Evolutionary conservation across 2,888 invertebrate species (phyloP).

Genomic region (Dyspetes luteomarginatus): DNA sequence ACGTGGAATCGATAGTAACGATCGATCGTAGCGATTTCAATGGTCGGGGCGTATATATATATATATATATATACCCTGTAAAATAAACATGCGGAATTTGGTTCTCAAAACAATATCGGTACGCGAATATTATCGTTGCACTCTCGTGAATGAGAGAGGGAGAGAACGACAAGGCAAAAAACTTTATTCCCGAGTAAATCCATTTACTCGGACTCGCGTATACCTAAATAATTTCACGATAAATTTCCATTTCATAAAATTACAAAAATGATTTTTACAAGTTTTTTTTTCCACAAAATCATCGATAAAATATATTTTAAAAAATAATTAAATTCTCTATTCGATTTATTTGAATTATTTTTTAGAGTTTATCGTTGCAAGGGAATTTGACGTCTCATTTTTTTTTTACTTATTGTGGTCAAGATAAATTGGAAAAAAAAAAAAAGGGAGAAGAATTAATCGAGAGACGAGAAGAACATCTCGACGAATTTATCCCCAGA

Average conservation of each 20-base stretch:
- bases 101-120: conserved; percentile 70
- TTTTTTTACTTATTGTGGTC: no score
- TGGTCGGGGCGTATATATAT: conserved; percentile 7
- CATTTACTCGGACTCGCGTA: neutral
- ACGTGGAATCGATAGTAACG: conserved; percentile 63
- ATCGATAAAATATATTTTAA: no score
- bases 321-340: no score
- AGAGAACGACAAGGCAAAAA: neutral
- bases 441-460: no score
- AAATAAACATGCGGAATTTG: conserved; percentile 70
- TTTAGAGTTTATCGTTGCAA: no score
- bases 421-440: no score
- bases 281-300: no score
- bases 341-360: no score
- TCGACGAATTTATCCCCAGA: no score
- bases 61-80: conserved; percentile 46
- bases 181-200: neutral
- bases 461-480: no score
- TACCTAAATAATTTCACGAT: neutral
- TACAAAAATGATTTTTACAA: no score
- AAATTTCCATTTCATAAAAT: neutral
- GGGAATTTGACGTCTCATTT: no score
- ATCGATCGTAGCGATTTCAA: conserved; percentile 48
- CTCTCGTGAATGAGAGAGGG: conserved; percentile 13
- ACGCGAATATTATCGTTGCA: conserved; percentile 70